Base-by-base conservation (phyloP, 2,113 vertebrate species). In the Nycticorax nycticorax region DNA sequence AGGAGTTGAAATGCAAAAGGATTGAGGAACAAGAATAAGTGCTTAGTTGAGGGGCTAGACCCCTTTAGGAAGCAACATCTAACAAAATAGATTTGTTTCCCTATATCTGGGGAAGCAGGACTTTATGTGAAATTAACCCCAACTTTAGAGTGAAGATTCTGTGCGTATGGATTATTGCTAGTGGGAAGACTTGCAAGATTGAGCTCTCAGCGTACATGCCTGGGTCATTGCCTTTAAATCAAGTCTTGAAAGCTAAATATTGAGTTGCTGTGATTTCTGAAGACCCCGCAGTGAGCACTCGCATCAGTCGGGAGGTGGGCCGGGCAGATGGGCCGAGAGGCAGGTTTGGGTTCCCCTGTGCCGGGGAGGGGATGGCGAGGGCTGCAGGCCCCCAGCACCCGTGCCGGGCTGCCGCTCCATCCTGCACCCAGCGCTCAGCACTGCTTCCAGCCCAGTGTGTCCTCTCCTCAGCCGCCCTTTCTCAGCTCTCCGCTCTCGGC, bases 261-360 rank as follows among this genome's bases (percentile, higher is more conserved):
- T 35, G 69, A 35, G 20, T 55, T 67, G 37, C 24, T n/a, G 20
- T 21, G 6, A 4, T 71, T 96, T 69, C 64, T 37, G 47, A 62
- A 56, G 53, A 41, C 23, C 5, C 19, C 45, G 15, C 0, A 0
- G 26, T 14, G 52, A 20, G 17, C 15, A 15, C 50, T 77, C 67
- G 21, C 30, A 6, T 5, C 23, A 64, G 12, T 7, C 43, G 55
- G 35, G 60, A 41, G 23, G 35, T 33, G 26, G 19, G n/a, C 13
- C 8, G 35, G n/a, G 33, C 16, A 68, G 77, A 41, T 10, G 56
- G 45, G 26, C 33, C 4, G 5, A 89, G 66, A 55, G 5, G 21
- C 23, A 57, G 39, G 22, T 71, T 56, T 77, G 85, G 43, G n/a
- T 33, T 88, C 32, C 21, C 3, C 28, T 20, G 5, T 57, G 48